Evolutionary conservation across 2,797 vertebrate species (phyloP), one percentile per base, ranked within the genome.

Genomic region (Mormyrops boulengeri): DNA sequence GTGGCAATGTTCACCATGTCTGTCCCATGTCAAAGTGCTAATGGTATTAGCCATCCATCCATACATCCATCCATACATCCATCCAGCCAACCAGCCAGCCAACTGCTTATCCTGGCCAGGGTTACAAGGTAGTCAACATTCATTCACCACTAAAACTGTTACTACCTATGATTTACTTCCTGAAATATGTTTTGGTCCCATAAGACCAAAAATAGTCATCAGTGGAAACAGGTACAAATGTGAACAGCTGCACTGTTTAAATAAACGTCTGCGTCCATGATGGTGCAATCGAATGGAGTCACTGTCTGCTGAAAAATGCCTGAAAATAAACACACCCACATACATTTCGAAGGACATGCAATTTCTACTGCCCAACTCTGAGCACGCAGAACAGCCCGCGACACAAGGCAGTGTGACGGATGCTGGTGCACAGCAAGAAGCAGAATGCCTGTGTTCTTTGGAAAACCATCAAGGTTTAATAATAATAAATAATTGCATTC

Each of bases 241-340:
- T 66, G 52, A 85, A 41, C 30, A 53, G 85, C 85, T 87, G 60
- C 49, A 52, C 84, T 0, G 19, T 57, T 30, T 77, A 85, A 87
- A 89, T 47, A 73, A 77, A 53, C 2, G 4, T 22, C 49, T 14
- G 44, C 9, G 11, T 52, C 22, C 86, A 49, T 41, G 82, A 89
- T 44, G 38, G 77, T n/a, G 88, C 49, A 34, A 53, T 85, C 62
- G 52, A 41, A 38, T 49, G 47, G 82, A 87, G 26, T 50, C 17
- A 84, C 44, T 50, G 34, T 85, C 53, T 60, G 34, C 47, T 49
- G 41, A 53, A 53, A 57, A 89, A 85, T 17, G 19, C 47, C 17
- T 38, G 26, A 30, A 88, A 55, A 87, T 87, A 62, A 73, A 55
- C 73, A 41, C 77, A 89, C 38, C 53, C 80, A 12, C 88, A 85